A percentile compares a stretch with the other conserved stretches of the same genome.
Evolutionary conservation across 2,113 vertebrate genomes (phyloP).

Genomic region (Gorsachius goisagi): DNA sequence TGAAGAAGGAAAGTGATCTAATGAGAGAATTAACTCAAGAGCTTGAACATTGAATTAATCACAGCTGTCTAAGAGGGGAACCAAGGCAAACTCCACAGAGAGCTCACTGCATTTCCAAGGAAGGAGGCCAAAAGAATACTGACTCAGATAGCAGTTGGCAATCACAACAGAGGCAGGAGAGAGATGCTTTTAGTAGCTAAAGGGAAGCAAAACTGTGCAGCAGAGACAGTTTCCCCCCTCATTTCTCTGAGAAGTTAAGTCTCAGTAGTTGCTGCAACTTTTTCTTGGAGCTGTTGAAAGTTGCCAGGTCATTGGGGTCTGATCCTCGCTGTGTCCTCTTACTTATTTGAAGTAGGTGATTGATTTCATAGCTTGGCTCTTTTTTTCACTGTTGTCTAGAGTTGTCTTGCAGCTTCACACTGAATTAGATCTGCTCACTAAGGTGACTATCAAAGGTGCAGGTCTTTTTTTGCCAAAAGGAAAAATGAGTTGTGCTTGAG

Average conservation of each 20-base stretch:
- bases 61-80: slow-evolving; percentile 63
- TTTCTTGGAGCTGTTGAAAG: neutral
- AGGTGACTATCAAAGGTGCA: neutral
- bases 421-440: neutral
- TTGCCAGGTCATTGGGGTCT: neutral
- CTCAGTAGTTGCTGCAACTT: neutral
- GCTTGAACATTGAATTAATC: slow-evolving; percentile 55
- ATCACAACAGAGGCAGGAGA: slow-evolving; percentile 17
- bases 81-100: slow-evolving; percentile 47
- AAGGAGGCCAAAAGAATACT: slow-evolving; percentile 21
- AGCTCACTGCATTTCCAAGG: slow-evolving; percentile 34
- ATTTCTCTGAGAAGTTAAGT: neutral
- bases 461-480: neutral
- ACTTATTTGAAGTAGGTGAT: neutral
- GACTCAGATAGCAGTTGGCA: neutral
- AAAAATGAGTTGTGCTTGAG: neutral
- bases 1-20: slow-evolving; percentile 67
- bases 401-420: neutral
- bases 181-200: neutral
- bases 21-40: slow-evolving; percentile 65
- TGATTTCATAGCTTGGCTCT: neutral
- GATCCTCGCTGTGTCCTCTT: neutral
- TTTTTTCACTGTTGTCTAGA: neutral
- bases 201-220: neutral
- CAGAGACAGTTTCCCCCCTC: neutral